Evolutionary conservation across 2,888 invertebrate genomes (phyloP).

Genomic region (Gandaritis pyraliata): DNA sequence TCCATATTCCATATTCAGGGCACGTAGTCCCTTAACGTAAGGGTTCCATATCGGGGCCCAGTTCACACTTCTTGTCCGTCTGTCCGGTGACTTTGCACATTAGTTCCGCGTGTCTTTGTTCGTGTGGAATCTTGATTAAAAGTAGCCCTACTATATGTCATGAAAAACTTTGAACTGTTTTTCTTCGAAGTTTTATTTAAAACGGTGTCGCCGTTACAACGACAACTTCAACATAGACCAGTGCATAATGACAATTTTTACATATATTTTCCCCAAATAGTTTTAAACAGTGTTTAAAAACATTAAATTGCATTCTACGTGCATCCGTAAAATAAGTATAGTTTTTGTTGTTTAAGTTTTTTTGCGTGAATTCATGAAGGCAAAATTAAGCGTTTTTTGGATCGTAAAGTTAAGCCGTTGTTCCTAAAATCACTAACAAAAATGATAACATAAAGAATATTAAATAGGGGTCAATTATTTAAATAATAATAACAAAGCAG

Average conservation of each 20-base stretch:
- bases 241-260: no score
- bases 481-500: no score
- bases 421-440: neutral
- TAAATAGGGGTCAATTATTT: no score
- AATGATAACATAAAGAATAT: no score
- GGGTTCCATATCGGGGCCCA: slow-evolving; percentile 40
- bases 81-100: slow-evolving; percentile 26
- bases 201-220: no score
- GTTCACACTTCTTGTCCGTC: slow-evolving; percentile 44
- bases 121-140: neutral
- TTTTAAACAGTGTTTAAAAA: no score
- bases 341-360: no score
- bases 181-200: no score
- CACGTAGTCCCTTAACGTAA: slow-evolving; percentile 41
- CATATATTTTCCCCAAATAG: no score
- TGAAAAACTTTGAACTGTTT: neutral
- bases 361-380: slow-evolving; percentile 4
- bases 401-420: slow-evolving; percentile 1
- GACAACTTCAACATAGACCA: no score
- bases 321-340: no score
- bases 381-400: slow-evolving; percentile 2
- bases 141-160: neutral
- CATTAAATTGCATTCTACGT: no score
- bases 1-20: slow-evolving; percentile 34
- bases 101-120: neutral